phyloP scores from a whole-genome alignment of 1,140 invertebrate species.

The Asobara japonica region DNA sequence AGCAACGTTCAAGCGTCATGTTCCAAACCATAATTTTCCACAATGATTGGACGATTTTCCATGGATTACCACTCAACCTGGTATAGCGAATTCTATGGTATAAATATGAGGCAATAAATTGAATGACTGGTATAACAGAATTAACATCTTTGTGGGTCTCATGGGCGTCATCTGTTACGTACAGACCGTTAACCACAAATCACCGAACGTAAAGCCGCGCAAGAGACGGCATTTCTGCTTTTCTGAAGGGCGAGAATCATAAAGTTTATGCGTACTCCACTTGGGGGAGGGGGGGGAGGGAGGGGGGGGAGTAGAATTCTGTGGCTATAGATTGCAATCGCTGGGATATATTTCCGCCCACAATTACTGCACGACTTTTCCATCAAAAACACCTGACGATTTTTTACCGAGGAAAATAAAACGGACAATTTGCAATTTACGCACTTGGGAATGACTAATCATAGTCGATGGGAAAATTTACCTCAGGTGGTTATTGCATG shows the following conservation, averaged over 20 bases:
- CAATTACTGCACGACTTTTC: too few species aligned
- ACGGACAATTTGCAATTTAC: too few species aligned
- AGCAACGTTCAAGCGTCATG: too few species aligned
- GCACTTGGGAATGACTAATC: too few species aligned
- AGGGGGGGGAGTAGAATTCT: too few species aligned
- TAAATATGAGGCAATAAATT: constrained; percentile 34
- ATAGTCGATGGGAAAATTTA: too few species aligned
- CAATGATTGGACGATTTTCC: not conserved
- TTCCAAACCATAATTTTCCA: constrained; percentile 25
- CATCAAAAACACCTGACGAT: too few species aligned
- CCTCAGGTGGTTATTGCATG: too few species aligned
- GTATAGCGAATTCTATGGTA: not conserved
- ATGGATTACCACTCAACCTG: not conserved
- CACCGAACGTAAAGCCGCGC: constrained; percentile 38
- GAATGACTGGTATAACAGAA: constrained; percentile 62
- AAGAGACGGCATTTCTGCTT: constrained; percentile 32
- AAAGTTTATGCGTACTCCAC: constrained; percentile 36
- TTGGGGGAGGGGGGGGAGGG: too few species aligned
- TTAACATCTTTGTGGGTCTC: constrained; percentile 63
- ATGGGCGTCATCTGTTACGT: constrained; percentile 62
- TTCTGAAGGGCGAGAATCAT: constrained; percentile 35
- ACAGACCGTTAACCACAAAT: constrained; percentile 47
- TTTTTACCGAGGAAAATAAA: too few species aligned
- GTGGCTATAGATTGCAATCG: not conserved
- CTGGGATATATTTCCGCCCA: too few species aligned